A percentile compares a stretch with the other conserved stretches of the same genome.
Conservation (phyloP, 2,113 vertebrate genomes). For the Notothenia coriiceps region DNA sequence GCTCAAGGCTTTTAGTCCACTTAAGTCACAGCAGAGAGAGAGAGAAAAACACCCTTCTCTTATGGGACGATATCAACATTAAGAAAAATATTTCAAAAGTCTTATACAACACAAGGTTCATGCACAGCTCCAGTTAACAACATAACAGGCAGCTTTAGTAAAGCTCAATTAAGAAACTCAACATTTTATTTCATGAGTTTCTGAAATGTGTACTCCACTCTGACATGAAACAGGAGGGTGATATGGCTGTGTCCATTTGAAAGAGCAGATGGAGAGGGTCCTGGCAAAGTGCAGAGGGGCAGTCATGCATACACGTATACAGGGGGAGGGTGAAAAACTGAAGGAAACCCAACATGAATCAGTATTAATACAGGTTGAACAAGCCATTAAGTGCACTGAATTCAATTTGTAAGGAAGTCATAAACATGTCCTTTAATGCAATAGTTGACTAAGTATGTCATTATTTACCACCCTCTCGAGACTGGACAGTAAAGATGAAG, state of each 20-base stretch:
- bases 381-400: conserved; percentile 2
- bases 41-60: neutral
- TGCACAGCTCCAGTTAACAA: no score
- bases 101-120: no score
- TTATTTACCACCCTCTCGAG: conserved; percentile 1
- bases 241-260: conserved; percentile 54
- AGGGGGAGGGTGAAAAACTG: conserved; percentile 14
- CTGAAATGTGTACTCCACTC: no score
- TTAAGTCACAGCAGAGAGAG: conserved; percentile 26
- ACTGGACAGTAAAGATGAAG: neutral
- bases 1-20: conserved; percentile 61
- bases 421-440: neutral
- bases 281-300: conserved; percentile 27
- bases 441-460: conserved; percentile 1
- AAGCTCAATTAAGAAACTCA: no score
- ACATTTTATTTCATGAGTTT: no score
- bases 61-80: no score
- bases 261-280: conserved; percentile 57
- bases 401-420: neutral
- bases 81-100: no score
- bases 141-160: no score
- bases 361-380: conserved; percentile 8
- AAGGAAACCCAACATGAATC: neutral
- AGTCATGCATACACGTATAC: conserved; percentile 34
- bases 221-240: neutral